Conservation (phyloP, 2,888 invertebrate genomes). For the Itoplectis maculator region DNA sequence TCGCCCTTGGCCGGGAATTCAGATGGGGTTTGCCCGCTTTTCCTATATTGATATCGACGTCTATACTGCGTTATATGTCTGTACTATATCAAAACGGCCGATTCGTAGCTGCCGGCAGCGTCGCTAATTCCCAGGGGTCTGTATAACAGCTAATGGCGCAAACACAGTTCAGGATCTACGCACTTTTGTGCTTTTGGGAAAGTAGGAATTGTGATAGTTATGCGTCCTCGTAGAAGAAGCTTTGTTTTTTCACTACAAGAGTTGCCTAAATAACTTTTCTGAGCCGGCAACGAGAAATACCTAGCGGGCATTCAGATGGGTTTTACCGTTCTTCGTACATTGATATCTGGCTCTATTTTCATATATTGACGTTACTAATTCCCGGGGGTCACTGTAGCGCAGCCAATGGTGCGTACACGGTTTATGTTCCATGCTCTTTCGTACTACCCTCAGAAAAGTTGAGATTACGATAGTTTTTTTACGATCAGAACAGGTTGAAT, state of each 20-base stretch:
- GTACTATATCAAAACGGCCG: conserved; percentile 63
- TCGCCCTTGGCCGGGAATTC: conserved; percentile 56
- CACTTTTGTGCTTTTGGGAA: conserved; percentile 37
- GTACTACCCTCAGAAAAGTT: neutral
- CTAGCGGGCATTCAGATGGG: too few relatives aligned
- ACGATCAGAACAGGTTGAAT: neutral
- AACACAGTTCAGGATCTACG: conserved; percentile 43
- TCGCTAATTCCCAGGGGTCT: conserved; percentile 59
- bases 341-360: too few relatives aligned
- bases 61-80: conserved; percentile 44
- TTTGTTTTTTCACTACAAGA: neutral
- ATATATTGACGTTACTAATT: too few relatives aligned
- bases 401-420: too few relatives aligned
- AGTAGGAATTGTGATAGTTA: conserved; percentile 10
- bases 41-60: conserved; percentile 77
- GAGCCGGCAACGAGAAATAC: neutral
- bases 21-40: conserved; percentile 70
- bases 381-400: too few relatives aligned
- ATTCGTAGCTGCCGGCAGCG: conserved; percentile 61
- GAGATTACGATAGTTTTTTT: conserved; percentile 1
- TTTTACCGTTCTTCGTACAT: too few relatives aligned
- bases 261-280: neutral
- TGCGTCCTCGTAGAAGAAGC: neutral
- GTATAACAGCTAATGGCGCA: conserved; percentile 34
- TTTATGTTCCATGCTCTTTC: too few relatives aligned